These are phyloP conservation scores for Gerris lacustris DNA, from an alignment of 2,888 invertebrate species.

Conservation along the genomic window DNA sequence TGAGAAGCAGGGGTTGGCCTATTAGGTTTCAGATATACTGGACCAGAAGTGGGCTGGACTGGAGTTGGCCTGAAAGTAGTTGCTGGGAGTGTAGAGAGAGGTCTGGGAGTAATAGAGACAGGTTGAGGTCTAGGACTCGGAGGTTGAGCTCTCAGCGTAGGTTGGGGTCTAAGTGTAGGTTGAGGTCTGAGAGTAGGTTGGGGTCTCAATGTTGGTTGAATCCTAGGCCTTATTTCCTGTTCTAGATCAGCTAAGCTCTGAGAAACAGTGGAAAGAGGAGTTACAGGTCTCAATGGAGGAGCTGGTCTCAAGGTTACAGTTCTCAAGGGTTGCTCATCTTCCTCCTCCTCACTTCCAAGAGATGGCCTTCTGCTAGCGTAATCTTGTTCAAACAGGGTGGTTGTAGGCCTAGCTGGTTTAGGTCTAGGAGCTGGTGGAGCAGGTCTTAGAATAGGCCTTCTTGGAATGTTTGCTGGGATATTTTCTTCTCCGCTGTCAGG, in stretches of 20 bases:
- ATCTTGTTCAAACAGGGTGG: constrained; percentile 59
- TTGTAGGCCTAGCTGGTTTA: constrained; percentile 41
- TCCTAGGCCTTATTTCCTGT: constrained; percentile 24
- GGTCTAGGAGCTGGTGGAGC: constrained; percentile 27
- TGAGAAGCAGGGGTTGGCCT: constrained; percentile 26
- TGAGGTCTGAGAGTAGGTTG: constrained; percentile 18
- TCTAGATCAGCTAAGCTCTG: constrained; percentile 2
- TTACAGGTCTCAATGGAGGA: constrained; percentile 29
- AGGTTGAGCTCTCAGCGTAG: constrained; percentile 16
- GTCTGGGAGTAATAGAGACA: constrained; percentile 28
- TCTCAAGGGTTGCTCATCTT: constrained; percentile 37
- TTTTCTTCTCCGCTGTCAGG: constrained; percentile 44
- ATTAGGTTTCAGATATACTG: constrained; percentile 20
- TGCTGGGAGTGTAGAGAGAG: constrained; percentile 43
- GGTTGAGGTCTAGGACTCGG: constrained; percentile 16
- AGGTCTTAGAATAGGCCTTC: constrained; percentile 38
- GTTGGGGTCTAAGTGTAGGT: constrained; percentile 18
- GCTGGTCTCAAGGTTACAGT: constrained; percentile 39
- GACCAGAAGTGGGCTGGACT: constrained; percentile 37
- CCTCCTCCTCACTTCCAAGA: constrained; percentile 39
- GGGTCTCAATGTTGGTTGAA: constrained; percentile 31
- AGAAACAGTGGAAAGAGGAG: background rate
- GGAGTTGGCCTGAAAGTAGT: constrained; percentile 54
- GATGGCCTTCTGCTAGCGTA: constrained; percentile 38
- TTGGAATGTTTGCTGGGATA: constrained; percentile 50